A percentile compares a stretch with the other conserved stretches of the same genome.
Evolutionary conservation across 2,797 vertebrate species (phyloP).

Genomic region (Melanotaenia trifasciata): DNA sequence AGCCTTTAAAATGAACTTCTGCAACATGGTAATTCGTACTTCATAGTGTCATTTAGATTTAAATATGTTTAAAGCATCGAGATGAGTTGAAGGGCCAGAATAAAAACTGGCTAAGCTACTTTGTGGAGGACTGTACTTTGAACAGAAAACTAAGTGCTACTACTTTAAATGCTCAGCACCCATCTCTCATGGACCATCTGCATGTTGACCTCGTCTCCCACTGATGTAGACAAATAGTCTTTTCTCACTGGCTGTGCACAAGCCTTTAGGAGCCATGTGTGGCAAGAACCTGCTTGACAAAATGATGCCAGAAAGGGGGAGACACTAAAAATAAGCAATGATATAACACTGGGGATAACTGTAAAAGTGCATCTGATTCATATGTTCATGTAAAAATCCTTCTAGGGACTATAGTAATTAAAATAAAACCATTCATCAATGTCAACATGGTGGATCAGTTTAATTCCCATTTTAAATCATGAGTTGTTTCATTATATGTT

Average conservation of each 20-base stretch:
- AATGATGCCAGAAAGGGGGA: constrained; percentile 10
- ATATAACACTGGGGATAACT: not conserved
- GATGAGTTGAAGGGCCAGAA: constrained; percentile 13
- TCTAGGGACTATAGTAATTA: not conserved
- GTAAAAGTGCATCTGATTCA: not conserved
- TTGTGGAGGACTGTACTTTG: constrained; percentile 35
- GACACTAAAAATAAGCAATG: constrained; percentile 6
- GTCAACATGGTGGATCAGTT: not conserved
- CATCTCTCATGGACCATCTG: constrained; percentile 50
- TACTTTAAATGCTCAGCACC: constrained; percentile 42
- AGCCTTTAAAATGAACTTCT: constrained; percentile 12
- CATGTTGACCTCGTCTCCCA: constrained; percentile 51
- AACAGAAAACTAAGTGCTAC: constrained; percentile 55
- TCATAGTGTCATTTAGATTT: not conserved
- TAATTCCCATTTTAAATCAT: not conserved
- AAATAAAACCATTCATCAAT: not conserved
- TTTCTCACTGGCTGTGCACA: constrained; percentile 23
- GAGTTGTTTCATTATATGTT: constrained; percentile 27
- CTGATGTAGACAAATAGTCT: constrained; percentile 68
- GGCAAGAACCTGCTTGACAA: constrained; percentile 7
- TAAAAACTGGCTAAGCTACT: constrained; percentile 18
- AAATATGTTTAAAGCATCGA: constrained; percentile 8
- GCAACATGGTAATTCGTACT: constrained; percentile 8
- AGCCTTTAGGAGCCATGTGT: constrained; percentile 22
- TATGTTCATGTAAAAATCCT: not conserved